Evolutionary conservation across 2,113 vertebrate genomes (phyloP).

Genomic region (Syngnathoides biaculeatus): DNA sequence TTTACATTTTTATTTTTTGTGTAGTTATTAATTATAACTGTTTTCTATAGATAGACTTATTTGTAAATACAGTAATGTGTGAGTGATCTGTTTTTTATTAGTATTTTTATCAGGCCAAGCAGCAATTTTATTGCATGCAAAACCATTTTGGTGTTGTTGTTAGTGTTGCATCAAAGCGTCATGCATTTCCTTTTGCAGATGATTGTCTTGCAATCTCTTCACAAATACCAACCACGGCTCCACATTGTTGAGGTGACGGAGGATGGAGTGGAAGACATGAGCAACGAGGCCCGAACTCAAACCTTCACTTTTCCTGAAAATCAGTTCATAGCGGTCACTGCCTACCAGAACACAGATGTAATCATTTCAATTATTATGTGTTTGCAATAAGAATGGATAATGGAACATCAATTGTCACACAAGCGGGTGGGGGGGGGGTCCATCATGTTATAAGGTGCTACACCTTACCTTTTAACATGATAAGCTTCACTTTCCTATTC

Average conservation of each 20-base stretch:
- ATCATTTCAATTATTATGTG: constrained; percentile 37
- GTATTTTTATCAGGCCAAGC: neutral
- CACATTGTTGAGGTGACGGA: constrained; percentile 98
- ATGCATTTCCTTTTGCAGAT: constrained; percentile 74
- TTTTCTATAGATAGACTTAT: neutral
- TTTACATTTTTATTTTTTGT: neutral
- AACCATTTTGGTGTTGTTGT: neutral
- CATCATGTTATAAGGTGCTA: neutral
- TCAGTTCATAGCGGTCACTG: constrained; percentile 96
- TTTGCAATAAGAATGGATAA: neutral
- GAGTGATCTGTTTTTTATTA: neutral
- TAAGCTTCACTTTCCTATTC: too few relatives aligned
- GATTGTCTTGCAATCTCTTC: constrained; percentile 95
- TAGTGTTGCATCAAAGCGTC: neutral
- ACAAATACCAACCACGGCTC: constrained; percentile 94
- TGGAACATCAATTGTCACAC: too few relatives aligned
- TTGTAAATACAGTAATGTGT: neutral
- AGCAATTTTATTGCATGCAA: neutral
- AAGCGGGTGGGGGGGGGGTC: too few relatives aligned
- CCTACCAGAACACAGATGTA: constrained; percentile 98
- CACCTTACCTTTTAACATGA: too few relatives aligned
- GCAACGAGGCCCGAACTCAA: constrained; percentile 90
- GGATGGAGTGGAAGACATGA: constrained; percentile 94
- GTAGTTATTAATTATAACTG: neutral
- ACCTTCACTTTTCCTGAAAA: constrained; percentile 96